Evolutionary conservation across 2,113 vertebrate genomes (phyloP).

Genomic region (Genyomyrus donnyi): DNA sequence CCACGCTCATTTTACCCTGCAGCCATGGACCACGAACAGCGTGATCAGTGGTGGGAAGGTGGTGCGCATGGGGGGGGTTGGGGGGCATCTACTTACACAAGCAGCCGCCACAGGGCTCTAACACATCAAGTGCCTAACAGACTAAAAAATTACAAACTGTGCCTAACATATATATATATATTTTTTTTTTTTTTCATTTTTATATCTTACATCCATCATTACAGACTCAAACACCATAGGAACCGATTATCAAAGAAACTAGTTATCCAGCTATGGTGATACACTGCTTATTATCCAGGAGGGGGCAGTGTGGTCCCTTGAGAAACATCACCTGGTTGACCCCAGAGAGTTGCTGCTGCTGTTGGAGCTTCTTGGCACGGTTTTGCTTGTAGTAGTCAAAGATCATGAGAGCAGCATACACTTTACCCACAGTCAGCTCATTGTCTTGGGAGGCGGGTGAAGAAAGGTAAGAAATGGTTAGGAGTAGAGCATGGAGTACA

Average conservation of each 20-base stretch:
- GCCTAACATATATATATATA: not conserved
- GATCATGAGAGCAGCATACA: constrained; percentile 94
- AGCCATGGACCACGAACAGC: not conserved
- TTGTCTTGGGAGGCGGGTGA: constrained; percentile 61
- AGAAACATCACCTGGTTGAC: constrained; percentile 10
- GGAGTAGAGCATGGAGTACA: not conserved
- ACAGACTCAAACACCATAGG: not conserved
- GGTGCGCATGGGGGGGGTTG: too few species aligned
- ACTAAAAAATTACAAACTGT: not conserved
- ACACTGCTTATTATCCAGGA: not conserved
- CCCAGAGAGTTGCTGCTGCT: constrained; percentile 43
- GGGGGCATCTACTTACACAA: not conserved
- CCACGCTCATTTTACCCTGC: constrained; percentile 51
- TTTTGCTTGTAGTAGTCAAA: constrained; percentile 98
- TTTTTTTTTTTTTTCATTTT: not conserved
- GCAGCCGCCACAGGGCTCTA: not conserved
- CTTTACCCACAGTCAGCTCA: constrained; percentile 94
- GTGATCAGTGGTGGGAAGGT: not conserved
- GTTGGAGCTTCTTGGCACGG: constrained; percentile 79
- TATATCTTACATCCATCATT: not conserved
- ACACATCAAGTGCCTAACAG: not conserved
- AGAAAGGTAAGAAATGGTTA: not conserved
- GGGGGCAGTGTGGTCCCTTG: not conserved
- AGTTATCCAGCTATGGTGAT: not conserved
- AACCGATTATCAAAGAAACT: not conserved